phyloP scores from a whole-genome alignment of 2,888 invertebrate genomes.

The Napeogenes inachia region DNA sequence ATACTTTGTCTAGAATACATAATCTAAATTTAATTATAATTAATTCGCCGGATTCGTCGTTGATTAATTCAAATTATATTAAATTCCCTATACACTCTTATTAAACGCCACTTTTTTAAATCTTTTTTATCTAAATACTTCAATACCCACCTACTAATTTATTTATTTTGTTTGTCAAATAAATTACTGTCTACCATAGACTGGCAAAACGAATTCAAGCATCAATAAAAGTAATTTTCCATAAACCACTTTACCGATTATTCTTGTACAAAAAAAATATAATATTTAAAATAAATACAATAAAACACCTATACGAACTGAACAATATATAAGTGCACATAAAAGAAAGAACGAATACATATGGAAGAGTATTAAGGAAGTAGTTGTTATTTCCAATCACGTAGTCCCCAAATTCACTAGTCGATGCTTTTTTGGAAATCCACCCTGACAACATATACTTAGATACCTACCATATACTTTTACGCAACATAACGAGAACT shows the following conservation, averaged over 20 bases:
- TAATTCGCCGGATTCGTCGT: too few relatives aligned
- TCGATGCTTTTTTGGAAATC: slow-evolving; percentile 11
- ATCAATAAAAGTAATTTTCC: slow-evolving; percentile 21
- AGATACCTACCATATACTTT: background rate
- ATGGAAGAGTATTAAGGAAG: slow-evolving; percentile 37
- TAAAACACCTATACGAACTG: slow-evolving; percentile 49
- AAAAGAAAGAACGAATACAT: slow-evolving; percentile 43
- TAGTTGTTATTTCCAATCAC: slow-evolving; percentile 25
- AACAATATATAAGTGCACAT: slow-evolving; percentile 42
- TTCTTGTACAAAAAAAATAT: slow-evolving; percentile 34
- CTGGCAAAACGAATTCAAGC: slow-evolving; percentile 2
- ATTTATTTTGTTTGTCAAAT: background rate
- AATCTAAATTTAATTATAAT: slow-evolving; percentile 11
- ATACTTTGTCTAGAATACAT: slow-evolving; percentile 7
- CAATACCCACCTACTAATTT: background rate
- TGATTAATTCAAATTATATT: too few relatives aligned
- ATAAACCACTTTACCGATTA: slow-evolving; percentile 32
- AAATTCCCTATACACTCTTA: too few relatives aligned
- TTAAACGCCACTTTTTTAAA: too few relatives aligned
- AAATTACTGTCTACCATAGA: background rate
- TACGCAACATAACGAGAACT: too few relatives aligned
- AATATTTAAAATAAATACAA: slow-evolving; percentile 47
- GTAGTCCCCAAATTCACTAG: slow-evolving; percentile 24
- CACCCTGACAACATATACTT: background rate
- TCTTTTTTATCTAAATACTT: background rate